phyloP scores from a whole-genome alignment of 2,113 vertebrate species.

The Eonycteris spelaea region DNA sequence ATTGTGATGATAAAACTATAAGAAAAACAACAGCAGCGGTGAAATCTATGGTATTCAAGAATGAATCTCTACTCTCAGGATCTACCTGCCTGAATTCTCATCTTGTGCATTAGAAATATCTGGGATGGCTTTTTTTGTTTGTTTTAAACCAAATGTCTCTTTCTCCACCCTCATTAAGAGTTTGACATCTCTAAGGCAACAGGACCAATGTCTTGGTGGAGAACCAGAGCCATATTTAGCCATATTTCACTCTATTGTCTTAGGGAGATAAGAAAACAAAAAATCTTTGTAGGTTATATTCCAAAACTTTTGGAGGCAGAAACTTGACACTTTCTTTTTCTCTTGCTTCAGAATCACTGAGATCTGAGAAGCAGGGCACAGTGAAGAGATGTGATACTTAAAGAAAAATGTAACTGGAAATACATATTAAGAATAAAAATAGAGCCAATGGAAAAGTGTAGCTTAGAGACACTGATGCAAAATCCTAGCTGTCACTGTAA shows the following conservation, averaged over 20 bases:
- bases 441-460: not conserved
- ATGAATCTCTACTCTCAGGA: not conserved
- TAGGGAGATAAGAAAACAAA: not conserved
- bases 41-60: not conserved
- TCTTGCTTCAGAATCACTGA: not conserved
- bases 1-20: not conserved
- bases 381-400: not conserved
- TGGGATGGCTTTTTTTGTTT: not conserved
- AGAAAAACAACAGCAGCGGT: not conserved
- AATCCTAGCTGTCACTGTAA: not conserved
- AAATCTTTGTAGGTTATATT: not conserved
- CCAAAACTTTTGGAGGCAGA: not conserved
- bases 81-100: not conserved
- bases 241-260: not conserved
- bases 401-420: not conserved
- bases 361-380: not conserved
- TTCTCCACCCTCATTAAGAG: not conserved
- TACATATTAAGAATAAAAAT: not conserved
- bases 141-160: not conserved
- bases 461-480: not conserved
- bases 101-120: not conserved
- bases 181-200: not conserved
- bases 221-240: not conserved
- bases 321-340: not conserved
- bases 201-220: not conserved